These are phyloP conservation scores for Sebastes diploproa DNA, from an alignment of 2,797 vertebrate genomes.

Conservation along the genomic window DNA sequence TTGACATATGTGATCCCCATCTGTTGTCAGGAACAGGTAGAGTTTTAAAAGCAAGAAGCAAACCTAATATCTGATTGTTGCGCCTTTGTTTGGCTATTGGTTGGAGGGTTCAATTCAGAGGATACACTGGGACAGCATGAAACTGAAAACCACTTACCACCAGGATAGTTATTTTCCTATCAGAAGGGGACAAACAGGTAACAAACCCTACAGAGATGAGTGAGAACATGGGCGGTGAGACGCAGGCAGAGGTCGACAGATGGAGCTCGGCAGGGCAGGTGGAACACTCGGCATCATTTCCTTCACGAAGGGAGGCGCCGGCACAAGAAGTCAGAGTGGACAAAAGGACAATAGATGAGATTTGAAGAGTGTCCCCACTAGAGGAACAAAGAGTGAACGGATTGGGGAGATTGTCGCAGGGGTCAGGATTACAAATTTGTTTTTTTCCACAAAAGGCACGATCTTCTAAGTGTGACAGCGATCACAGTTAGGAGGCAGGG, in stretches of 20 bases:
- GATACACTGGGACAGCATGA: neutral
- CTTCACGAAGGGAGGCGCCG: slow-evolving; percentile 2
- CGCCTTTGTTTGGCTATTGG: slow-evolving; percentile 10
- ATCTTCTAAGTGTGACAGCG: slow-evolving; percentile 38
- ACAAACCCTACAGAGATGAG: slow-evolving; percentile 30
- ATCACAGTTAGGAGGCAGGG: slow-evolving; percentile 17
- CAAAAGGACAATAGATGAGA: slow-evolving; percentile 20
- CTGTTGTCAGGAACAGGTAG: neutral
- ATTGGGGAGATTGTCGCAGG: slow-evolving; percentile 28
- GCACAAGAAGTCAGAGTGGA: slow-evolving; percentile 17
- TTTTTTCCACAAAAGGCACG: slow-evolving; percentile 29
- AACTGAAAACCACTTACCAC: slow-evolving; percentile 3
- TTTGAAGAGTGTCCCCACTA: slow-evolving; percentile 25
- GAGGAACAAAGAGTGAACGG: neutral
- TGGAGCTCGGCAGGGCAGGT: slow-evolving; percentile 37
- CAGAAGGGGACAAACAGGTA: slow-evolving; percentile 21
- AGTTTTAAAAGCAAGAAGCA: slow-evolving; percentile 1
- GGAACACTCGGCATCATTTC: slow-evolving; percentile 24
- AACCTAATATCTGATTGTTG: neutral
- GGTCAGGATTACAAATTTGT: slow-evolving; percentile 30
- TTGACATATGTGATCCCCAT: neutral
- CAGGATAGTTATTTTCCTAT: slow-evolving; percentile 17
- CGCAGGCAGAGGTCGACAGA: slow-evolving; percentile 43
- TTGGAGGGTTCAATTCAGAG: slow-evolving; percentile 12
- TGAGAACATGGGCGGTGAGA: slow-evolving; percentile 11